These are phyloP conservation scores for Megalops atlanticus DNA, from an alignment of 2,113 vertebrate genomes.

Conservation along the genomic window DNA sequence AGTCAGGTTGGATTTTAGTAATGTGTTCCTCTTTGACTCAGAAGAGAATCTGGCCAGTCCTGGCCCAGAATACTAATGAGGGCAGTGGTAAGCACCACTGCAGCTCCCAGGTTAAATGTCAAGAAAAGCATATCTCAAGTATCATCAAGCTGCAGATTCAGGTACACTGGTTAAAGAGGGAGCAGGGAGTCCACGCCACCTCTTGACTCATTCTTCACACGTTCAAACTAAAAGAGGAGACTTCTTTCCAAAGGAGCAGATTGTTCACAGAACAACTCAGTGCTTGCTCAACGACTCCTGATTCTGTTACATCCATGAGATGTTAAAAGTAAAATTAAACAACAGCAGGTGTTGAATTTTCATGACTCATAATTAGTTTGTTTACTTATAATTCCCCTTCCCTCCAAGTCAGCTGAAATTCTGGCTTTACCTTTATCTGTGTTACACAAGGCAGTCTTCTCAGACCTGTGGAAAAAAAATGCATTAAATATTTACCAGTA, in stretches of 20 bases:
- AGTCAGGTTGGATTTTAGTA: slow-evolving; percentile 26
- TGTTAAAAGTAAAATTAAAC: not conserved
- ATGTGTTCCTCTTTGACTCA: slow-evolving; percentile 20
- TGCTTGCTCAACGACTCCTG: not conserved
- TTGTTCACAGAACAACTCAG: not conserved
- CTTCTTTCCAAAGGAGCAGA: not conserved
- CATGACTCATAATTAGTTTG: no score
- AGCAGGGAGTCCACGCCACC: not conserved
- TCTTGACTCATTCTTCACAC: slow-evolving; percentile 3
- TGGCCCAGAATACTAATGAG: slow-evolving; percentile 36
- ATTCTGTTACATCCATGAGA: not conserved
- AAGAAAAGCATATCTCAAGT: slow-evolving; percentile 19
- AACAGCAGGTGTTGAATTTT: slow-evolving; percentile 5
- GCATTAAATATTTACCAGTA: not conserved
- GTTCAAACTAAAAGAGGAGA: not conserved
- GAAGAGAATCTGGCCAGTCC: slow-evolving; percentile 23
- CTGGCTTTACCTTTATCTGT: slow-evolving; percentile 58
- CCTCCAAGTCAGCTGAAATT: not conserved
- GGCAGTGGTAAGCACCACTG: slow-evolving; percentile 26
- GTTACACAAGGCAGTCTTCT: slow-evolving; percentile 45
- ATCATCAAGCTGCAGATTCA: not conserved
- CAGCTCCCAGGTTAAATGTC: slow-evolving; percentile 30
- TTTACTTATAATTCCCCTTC: not conserved
- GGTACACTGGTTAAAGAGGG: not conserved
- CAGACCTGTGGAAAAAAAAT: slow-evolving; percentile 45